Percentiles rank a stretch among this genome's conserved stretches.
These are phyloP conservation scores for Hipposideros larvatus DNA, from an alignment of 2,797 vertebrate species.

Conservation along the genomic window DNA sequence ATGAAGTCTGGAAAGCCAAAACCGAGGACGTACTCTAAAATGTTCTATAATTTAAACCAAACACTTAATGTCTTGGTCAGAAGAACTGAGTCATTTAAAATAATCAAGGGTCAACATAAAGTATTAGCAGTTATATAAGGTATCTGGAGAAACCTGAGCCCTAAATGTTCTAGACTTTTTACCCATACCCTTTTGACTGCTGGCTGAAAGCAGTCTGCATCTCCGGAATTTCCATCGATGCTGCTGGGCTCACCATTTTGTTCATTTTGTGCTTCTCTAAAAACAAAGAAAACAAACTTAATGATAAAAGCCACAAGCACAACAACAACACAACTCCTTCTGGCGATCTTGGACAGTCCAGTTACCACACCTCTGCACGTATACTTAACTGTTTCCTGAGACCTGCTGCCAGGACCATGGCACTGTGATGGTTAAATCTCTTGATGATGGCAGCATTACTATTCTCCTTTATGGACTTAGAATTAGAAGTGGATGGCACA, in stretches of 20 bases:
- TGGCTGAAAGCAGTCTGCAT: conserved; percentile 97
- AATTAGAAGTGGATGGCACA: conserved; percentile 91
- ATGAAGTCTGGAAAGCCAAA: not conserved
- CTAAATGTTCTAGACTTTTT: conserved; percentile 18
- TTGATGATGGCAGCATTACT: conserved; percentile 99
- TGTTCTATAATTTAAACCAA: not conserved
- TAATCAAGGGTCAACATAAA: not conserved
- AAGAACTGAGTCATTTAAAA: conserved; percentile 23
- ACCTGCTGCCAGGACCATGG: conserved; percentile 99
- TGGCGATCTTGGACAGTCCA: conserved; percentile 48
- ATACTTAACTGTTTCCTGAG: conserved; percentile 94
- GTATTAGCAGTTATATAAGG: not conserved
- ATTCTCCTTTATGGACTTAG: conserved; percentile 94
- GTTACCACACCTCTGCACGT: not conserved
- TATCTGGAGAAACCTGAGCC: conserved; percentile 12
- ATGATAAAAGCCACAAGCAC: conserved; percentile 18
- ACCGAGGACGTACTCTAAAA: not conserved
- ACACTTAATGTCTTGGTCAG: not conserved
- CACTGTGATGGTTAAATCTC: conserved; percentile 99
- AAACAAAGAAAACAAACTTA: conserved; percentile 85
- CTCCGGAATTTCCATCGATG: conserved; percentile 95
- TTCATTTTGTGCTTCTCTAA: conserved; percentile 94
- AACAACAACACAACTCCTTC: not conserved
- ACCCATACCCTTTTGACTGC: conserved; percentile 95
- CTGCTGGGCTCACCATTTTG: conserved; percentile 95